Evolutionary conservation across 1,140 invertebrate genomes (phyloP), one percentile per base, ranked within the genome.

Genomic region (Lucilia cuprina): DNA sequence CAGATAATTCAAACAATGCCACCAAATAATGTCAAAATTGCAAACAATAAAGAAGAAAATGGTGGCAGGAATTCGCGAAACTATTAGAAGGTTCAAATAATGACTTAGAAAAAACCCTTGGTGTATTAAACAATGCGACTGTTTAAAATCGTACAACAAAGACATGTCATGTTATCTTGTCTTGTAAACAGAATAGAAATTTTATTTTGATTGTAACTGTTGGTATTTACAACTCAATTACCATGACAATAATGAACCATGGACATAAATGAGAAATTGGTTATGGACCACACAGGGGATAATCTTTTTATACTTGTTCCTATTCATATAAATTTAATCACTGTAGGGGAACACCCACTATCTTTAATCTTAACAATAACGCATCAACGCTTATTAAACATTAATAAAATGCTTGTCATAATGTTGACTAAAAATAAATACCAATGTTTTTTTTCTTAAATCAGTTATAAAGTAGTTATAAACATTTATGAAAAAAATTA

Each of bases 331-430:
- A 60, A 21, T 8, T 70, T 70, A 9, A 25, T 10, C 65, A 19
- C 8, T 70, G n/a, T 70, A 21, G 19, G 65, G 65, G 65, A 21
- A 70, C 65, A 70, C 65, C 65, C 65, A 70, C 65, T 5, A 70
- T 21, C 19, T 70, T 70, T 21, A 70, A 70, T 10, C 19, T 21
- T 25, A 70, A 70, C 65, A 70, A 70, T 70, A 70, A 21, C 65
- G 19, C 17, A 70, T 70, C 65, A 70, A 70, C n/a, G 65, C 65
- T 70, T 70, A 70, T 70, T 70, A 70, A 70, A 70, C 65, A 70
- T 25, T 70, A 70, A 70, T 21, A 70, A 70, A 70, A 19, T 21
- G 19, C 2, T 25, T 70, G 65, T 21, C 65, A 70, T 21, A 70
- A 70, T 70, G n/a, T 25, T 70, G 65, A 21, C 19, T 21, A 21